Evolutionary conservation across 1,140 invertebrate species (phyloP).

Genomic region (Ceratina calcarata): DNA sequence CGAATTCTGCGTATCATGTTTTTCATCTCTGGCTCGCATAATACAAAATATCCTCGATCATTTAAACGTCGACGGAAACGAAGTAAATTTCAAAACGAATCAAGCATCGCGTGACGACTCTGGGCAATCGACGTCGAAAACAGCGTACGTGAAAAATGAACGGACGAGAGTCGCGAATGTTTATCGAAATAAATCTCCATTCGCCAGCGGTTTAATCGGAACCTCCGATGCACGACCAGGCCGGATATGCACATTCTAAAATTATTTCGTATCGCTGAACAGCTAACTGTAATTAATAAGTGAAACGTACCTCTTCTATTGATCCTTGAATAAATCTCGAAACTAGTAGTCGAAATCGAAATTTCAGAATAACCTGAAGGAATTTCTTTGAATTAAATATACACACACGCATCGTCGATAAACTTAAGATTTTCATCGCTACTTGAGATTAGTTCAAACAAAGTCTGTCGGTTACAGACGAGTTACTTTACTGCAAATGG

Average conservation of each 20-base stretch:
- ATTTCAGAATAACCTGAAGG: too few relatives aligned
- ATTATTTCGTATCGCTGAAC: neutral
- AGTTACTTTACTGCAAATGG: too few relatives aligned
- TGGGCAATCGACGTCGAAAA: slow-evolving; percentile 22
- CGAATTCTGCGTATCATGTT: slow-evolving; percentile 1
- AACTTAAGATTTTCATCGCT: too few relatives aligned
- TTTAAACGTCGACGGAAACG: slow-evolving; percentile 16
- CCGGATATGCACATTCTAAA: neutral
- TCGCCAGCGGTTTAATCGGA: neutral
- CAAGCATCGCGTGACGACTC: neutral
- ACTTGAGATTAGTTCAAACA: too few relatives aligned
- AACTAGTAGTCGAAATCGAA: too few relatives aligned
- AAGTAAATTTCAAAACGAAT: slow-evolving; percentile 7
- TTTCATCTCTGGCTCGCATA: neutral
- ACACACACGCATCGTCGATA: too few relatives aligned
- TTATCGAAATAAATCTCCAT: slow-evolving; percentile 26
- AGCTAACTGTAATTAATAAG: neutral
- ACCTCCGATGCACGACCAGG: neutral
- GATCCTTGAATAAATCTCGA: neutral
- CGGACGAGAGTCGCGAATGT: neutral
- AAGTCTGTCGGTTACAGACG: too few relatives aligned
- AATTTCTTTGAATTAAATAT: too few relatives aligned
- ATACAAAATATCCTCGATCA: slow-evolving; percentile 13
- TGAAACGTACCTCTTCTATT: too few relatives aligned
- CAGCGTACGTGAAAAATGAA: slow-evolving; percentile 5